Evolutionary conservation across 2,888 invertebrate species (phyloP).

Genomic region (Geophilus truncorum): DNA sequence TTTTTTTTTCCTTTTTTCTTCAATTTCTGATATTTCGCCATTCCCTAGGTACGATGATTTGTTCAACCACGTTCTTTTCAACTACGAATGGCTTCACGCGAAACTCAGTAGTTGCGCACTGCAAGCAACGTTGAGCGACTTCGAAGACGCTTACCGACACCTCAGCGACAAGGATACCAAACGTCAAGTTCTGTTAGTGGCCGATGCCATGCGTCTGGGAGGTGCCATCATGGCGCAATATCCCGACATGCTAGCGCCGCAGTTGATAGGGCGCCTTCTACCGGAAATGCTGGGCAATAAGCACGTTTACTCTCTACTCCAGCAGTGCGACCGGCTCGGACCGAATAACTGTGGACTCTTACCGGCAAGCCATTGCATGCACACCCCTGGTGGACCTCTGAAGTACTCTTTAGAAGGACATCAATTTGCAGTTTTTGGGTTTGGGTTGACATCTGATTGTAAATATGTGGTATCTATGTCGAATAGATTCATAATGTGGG

Average conservation of each 20-base stretch:
- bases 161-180: slow-evolving; percentile 74
- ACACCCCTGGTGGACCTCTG: slow-evolving; percentile 97
- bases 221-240: slow-evolving; percentile 87
- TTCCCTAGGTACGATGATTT: slow-evolving; percentile 87
- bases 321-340: slow-evolving; percentile 86
- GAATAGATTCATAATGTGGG: slow-evolving; percentile 95
- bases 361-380: slow-evolving; percentile 90
- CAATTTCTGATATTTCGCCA: no score
- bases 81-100: slow-evolving; percentile 95
- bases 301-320: slow-evolving; percentile 71
- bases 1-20: no score
- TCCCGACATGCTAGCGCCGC: slow-evolving; percentile 94
- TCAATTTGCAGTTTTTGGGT: slow-evolving; percentile 93
- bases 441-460: slow-evolving; percentile 80
- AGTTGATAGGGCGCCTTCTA: slow-evolving; percentile 82
- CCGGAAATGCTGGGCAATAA: slow-evolving; percentile 81
- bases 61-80: slow-evolving; percentile 87
- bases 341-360: slow-evolving; percentile 82
- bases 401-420: slow-evolving; percentile 98
- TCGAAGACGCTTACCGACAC: slow-evolving; percentile 82
- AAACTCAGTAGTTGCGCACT: slow-evolving; percentile 92
- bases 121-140: slow-evolving; percentile 89
- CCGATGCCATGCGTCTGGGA: slow-evolving; percentile 86
- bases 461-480: slow-evolving; percentile 94
- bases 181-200: slow-evolving; percentile 84